Evolutionary conservation across 2,797 vertebrate genomes (phyloP).

Genomic region (Synanceia verrucosa): DNA sequence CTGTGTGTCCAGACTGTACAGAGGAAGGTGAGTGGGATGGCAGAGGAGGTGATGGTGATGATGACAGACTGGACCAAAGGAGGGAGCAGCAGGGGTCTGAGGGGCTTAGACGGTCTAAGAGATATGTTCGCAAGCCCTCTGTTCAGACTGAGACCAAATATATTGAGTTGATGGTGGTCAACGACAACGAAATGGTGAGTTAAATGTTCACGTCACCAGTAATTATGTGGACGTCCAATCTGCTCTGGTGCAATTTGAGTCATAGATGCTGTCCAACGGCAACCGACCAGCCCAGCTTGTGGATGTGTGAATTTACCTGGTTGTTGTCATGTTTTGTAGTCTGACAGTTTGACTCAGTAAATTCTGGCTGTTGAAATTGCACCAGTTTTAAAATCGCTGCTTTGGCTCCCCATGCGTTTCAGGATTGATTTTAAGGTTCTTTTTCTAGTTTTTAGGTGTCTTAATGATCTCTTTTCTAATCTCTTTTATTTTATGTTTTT

Average conservation of each 20-base stretch:
- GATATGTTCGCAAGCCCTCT: conserved; percentile 83
- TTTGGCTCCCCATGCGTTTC: no score
- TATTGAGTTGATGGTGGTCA: conserved; percentile 95
- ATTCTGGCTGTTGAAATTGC: no score
- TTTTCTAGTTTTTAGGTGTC: no score
- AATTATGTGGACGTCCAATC: background rate
- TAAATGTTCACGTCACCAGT: background rate
- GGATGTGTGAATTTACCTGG: background rate
- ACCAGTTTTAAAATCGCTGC: no score
- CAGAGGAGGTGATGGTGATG: conserved; percentile 60
- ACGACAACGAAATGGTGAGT: conserved; percentile 88
- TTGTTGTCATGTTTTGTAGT: background rate
- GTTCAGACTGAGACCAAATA: conserved; percentile 98
- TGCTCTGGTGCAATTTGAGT: background rate
- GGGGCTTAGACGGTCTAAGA: conserved; percentile 75
- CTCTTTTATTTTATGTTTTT: no score
- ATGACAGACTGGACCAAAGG: conserved; percentile 41
- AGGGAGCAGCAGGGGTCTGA: conserved; percentile 53
- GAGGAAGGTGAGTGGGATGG: conserved; percentile 60
- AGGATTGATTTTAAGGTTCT: no score
- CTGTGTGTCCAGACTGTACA: conserved; percentile 69
- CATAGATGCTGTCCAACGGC: background rate
- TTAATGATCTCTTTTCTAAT: no score
- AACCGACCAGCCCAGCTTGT: background rate
- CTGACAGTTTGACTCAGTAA: background rate